Conservation (phyloP, 1,140 invertebrate genomes). For the Eumeta japonica region DNA sequence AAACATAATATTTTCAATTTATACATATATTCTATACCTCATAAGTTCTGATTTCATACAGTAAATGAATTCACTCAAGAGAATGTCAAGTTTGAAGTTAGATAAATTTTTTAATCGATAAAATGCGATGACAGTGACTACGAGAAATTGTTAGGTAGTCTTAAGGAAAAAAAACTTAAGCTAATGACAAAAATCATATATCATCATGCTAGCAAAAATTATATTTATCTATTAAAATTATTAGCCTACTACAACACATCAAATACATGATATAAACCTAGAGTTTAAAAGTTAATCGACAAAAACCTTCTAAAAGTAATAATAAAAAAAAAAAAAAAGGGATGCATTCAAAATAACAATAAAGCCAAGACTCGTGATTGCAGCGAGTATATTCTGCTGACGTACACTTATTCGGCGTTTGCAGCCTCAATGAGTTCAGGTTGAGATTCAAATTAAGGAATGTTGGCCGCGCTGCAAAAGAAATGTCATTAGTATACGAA, state of each 20-base stretch:
- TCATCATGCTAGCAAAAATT: neutral
- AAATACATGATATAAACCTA: conserved; percentile 26
- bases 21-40: too few species aligned
- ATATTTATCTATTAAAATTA: neutral
- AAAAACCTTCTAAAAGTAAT: too few species aligned
- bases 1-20: too few species aligned
- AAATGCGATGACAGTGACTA: too few species aligned
- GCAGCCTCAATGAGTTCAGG: conserved; percentile 85
- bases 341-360: conserved; percentile 27
- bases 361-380: conserved; percentile 34
- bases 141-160: too few species aligned
- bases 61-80: too few species aligned
- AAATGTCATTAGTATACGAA: conserved; percentile 16
- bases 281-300: too few species aligned
- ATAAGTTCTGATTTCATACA: too few species aligned
- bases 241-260: conserved; percentile 5
- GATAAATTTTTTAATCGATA: too few species aligned
- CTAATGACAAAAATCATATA: conserved; percentile 6
- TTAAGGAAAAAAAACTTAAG: conserved; percentile 5
- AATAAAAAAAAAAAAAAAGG: too few species aligned
- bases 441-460: conserved; percentile 95
- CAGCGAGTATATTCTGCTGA: conserved; percentile 27
- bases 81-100: too few species aligned
- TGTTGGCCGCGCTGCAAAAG: conserved; percentile 91
- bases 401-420: conserved; percentile 80